phyloP scores from a whole-genome alignment of 1,140 invertebrate genomes.

The Aphelenchoides besseyi region DNA sequence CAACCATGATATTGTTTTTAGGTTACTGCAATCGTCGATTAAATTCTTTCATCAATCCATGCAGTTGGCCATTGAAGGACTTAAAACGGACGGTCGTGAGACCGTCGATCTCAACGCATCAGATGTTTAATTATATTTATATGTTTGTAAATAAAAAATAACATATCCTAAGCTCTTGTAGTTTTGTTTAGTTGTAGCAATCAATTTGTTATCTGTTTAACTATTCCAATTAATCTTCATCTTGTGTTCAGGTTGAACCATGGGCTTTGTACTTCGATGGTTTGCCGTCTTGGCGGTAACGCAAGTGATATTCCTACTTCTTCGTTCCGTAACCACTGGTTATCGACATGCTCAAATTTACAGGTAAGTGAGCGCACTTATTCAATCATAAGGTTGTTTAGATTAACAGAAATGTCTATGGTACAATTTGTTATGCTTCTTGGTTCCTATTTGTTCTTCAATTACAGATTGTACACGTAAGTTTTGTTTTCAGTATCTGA shows the following conservation, averaged over 20 bases:
- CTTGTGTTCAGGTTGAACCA: neutral
- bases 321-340: slow-evolving; percentile 19
- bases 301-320: slow-evolving; percentile 16
- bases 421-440: slow-evolving; percentile 9
- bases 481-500: neutral
- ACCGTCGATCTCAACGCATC: neutral
- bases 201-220: too few relatives aligned
- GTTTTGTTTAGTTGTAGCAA: neutral
- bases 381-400: slow-evolving; percentile 5
- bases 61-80: slow-evolving; percentile 28
- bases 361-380: neutral
- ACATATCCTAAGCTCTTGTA: neutral
- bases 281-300: slow-evolving; percentile 5
- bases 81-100: neutral
- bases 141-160: neutral
- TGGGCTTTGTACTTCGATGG: slow-evolving; percentile 26
- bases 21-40: slow-evolving; percentile 25
- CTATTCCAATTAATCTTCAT: neutral
- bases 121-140: slow-evolving; percentile 17
- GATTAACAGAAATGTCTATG: neutral
- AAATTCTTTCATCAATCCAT: slow-evolving; percentile 21
- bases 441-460: slow-evolving; percentile 11
- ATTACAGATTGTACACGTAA: neutral
- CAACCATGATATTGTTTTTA: neutral
- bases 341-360: slow-evolving; percentile 19